Evolutionary conservation across 2,888 invertebrate species (phyloP), one percentile per base, ranked within the genome.

Genomic region (Lithophane ornitopus): DNA sequence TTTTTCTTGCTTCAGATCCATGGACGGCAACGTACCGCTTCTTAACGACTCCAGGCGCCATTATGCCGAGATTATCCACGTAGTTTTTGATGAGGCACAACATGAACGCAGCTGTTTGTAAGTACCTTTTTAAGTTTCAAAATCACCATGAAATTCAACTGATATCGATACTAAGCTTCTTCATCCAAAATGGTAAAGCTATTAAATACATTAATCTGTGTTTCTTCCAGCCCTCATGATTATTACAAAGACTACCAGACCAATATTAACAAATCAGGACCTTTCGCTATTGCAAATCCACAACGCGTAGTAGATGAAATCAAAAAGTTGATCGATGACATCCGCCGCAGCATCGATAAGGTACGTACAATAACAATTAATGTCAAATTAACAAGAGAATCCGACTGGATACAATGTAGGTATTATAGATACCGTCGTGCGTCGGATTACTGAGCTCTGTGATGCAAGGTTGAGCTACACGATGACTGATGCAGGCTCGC

Each of bases 291-390:
- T 19, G 28, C 14, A 2, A 12, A 56, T 9, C 72, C 72, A 19
- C 52, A 72, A 54, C 6, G 9, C 0, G 72, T 70, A 19, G 71
- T 72, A 9, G 12, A 56, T 44, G n/a, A 1, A 44, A 44, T 16
- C 19, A n/a, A 56, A 0, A 19, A 3, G 0, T 0, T 70, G 44
- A 4, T 56, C 9, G 0, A 0, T 1, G 14, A 70, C 0, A 16
- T 72, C 41, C 0, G 0, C 3, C 0, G 2, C 0, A 0, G 0
- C 2, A 7, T 52, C 2, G 0, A 16, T 16, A 2, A 71, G 71
- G 71, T 71, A 70, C n/a, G 6, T n/a, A 44, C 19, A 14, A 22
- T 41, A 44, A 44, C 4, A 41, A 34, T 12, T 54, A n/a, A 54
- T 49, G 14, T 28, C 19, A 12, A 12, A 26, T 65, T 39, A 65